A percentile compares a stretch with the other conserved stretches of the same genome.
Evolutionary conservation across 2,797 vertebrate species (phyloP).

Genomic region (Fratercula arctica): DNA sequence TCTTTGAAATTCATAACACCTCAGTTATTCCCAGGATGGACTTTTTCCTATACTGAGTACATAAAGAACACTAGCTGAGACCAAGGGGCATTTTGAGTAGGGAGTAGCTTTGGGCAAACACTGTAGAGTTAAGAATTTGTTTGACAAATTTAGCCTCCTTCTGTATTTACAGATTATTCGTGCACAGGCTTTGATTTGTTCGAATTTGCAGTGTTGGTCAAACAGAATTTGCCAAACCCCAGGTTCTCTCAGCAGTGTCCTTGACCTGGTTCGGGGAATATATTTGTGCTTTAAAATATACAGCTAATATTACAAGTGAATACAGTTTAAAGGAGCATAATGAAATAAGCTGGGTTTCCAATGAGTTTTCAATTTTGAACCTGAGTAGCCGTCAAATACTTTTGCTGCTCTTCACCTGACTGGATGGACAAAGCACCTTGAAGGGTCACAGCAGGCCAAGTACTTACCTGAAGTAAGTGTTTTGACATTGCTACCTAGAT

Average conservation of each 20-base stretch:
- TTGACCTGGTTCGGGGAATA: slow-evolving; percentile 11
- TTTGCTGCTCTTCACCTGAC: neutral
- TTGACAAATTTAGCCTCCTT: slow-evolving; percentile 19
- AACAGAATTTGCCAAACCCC: slow-evolving; percentile 28
- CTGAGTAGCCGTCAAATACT: neutral
- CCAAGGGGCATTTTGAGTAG: neutral
- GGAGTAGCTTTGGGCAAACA: neutral
- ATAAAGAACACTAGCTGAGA: neutral
- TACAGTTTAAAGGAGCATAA: neutral
- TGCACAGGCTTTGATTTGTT: slow-evolving; percentile 8
- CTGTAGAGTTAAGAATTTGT: neutral
- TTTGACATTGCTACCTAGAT: neutral
- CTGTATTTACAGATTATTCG: slow-evolving; percentile 36
- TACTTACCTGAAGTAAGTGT: neutral
- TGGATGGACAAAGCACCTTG: neutral
- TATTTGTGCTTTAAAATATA: neutral
- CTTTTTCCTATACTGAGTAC: neutral
- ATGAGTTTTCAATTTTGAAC: neutral
- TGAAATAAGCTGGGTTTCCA: neutral
- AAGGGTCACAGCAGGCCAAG: neutral
- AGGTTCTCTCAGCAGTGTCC: neutral
- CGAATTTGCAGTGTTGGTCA: neutral
- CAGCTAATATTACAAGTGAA: neutral
- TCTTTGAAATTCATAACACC: neutral
- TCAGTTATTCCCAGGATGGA: neutral